A percentile compares a stretch with the other conserved stretches of the same genome.
phyloP scores from a whole-genome alignment of 2,888 invertebrate genomes.

The Xylota sylvarum region DNA sequence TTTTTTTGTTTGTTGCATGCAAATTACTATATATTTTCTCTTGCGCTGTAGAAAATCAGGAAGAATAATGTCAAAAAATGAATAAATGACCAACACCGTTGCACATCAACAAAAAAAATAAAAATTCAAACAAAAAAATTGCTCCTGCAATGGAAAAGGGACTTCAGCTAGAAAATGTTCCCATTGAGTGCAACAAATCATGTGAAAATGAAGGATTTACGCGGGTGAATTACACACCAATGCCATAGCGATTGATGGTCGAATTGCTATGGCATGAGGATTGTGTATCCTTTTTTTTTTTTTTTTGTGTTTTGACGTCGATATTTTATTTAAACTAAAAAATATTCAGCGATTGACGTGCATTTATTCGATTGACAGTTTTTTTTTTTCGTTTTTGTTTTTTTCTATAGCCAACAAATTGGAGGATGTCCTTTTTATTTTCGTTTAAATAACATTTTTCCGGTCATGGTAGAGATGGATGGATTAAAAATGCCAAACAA shows the following conservation, averaged over 20 bases:
- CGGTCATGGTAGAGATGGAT: conserved; percentile 5
- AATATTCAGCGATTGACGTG: conserved; percentile 52
- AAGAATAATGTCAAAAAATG: conserved; percentile 47
- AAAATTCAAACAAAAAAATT: conserved; percentile 1
- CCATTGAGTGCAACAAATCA: conserved; percentile 61
- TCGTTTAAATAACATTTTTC: conserved; percentile 14
- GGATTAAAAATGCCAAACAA: background rate
- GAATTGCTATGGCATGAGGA: conserved; percentile 11
- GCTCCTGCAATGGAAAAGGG: conserved; percentile 6
- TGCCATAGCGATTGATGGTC: conserved; percentile 19
- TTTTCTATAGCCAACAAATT: background rate
- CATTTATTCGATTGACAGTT: conserved; percentile 56
- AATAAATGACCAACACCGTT: conserved; percentile 41
- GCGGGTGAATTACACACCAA: conserved; percentile 40
- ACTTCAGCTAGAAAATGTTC: conserved; percentile 35
- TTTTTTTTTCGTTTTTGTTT: background rate
- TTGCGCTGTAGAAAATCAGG: conserved; percentile 20
- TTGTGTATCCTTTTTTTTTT: conserved; percentile 13
- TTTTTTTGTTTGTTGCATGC: background rate
- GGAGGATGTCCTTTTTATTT: background rate
- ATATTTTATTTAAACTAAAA: conserved; percentile 63
- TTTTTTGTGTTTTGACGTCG: conserved; percentile 19
- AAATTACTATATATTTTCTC: conserved; percentile 33
- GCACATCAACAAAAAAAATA: conserved; percentile 12
- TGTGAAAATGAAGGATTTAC: conserved; percentile 67